Evolutionary conservation across 2,888 invertebrate genomes (phyloP).

Genomic region (Pyrgus malvae): DNA sequence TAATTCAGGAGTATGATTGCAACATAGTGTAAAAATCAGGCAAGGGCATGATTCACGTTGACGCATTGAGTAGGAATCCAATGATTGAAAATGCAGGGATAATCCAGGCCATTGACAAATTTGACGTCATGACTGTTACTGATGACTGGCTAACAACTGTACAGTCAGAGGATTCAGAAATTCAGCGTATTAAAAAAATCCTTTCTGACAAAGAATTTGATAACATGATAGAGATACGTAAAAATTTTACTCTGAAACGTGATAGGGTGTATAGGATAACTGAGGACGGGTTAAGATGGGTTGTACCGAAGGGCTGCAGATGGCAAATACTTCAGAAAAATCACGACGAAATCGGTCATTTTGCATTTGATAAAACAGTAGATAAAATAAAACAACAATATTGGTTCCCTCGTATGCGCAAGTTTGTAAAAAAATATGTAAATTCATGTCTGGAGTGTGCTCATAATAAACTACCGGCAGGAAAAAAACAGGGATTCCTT

Average conservation of each 20-base stretch:
- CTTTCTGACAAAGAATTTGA: not conserved
- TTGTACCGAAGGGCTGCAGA: not conserved
- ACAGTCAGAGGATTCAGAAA: not conserved
- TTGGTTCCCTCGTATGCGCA: slow-evolving; percentile 22
- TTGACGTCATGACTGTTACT: not conserved
- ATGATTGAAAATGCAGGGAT: no score
- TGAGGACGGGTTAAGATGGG: not conserved
- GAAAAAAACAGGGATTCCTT: not conserved
- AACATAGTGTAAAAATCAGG: not conserved
- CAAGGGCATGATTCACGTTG: not conserved
- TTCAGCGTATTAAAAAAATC: not conserved
- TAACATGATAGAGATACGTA: not conserved
- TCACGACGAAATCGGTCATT: slow-evolving; percentile 9
- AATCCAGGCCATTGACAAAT: no score
- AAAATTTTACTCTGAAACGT: not conserved
- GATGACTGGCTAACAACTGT: not conserved
- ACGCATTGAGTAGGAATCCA: not conserved
- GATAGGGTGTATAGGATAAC: not conserved
- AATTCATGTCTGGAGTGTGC: slow-evolving; percentile 10
- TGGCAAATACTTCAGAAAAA: slow-evolving; percentile 9
- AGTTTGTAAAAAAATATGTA: slow-evolving; percentile 25
- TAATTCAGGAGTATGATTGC: not conserved
- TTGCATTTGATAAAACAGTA: not conserved
- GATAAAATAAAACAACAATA: slow-evolving; percentile 12
- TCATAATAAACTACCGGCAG: not conserved